phyloP scores from a whole-genome alignment of 2,888 invertebrate genomes.

The Dicycla oo region DNA sequence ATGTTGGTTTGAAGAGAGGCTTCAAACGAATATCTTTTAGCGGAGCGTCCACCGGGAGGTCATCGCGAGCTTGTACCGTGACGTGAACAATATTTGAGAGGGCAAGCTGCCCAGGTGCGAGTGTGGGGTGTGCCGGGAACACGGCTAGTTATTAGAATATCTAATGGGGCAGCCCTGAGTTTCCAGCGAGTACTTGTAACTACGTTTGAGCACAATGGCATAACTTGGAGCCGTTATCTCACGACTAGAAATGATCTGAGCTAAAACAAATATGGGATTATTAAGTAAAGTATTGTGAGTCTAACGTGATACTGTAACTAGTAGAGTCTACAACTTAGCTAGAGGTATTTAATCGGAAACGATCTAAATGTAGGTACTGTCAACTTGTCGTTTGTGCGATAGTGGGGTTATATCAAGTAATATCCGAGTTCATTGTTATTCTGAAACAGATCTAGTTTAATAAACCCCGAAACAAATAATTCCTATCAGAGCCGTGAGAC shows the following conservation, averaged over 20 bases:
- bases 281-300: not conserved
- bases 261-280: constrained; percentile 4
- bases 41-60: constrained; percentile 41
- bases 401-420: not conserved
- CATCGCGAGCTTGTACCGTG: constrained; percentile 31
- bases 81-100: constrained; percentile 14
- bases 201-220: constrained; percentile 22
- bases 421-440: constrained; percentile 23
- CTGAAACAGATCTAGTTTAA: constrained; percentile 13
- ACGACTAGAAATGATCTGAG: constrained; percentile 11
- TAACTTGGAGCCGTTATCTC: constrained; percentile 8
- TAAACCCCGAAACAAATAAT: not conserved
- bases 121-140: constrained; percentile 7
- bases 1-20: constrained; percentile 37
- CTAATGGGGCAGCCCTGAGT: constrained; percentile 10
- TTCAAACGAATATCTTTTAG: no score
- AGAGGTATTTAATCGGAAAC: not conserved
- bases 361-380: not conserved
- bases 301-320: not conserved
- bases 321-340: not conserved
- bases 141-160: constrained; percentile 36
- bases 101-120: constrained; percentile 8
- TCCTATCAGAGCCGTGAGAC: not conserved
- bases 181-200: constrained; percentile 8
- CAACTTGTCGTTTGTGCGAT: not conserved